Evolutionary conservation across 2,888 invertebrate species (phyloP), one percentile per base, ranked within the genome.

Genomic region (Nasonia oneida): DNA sequence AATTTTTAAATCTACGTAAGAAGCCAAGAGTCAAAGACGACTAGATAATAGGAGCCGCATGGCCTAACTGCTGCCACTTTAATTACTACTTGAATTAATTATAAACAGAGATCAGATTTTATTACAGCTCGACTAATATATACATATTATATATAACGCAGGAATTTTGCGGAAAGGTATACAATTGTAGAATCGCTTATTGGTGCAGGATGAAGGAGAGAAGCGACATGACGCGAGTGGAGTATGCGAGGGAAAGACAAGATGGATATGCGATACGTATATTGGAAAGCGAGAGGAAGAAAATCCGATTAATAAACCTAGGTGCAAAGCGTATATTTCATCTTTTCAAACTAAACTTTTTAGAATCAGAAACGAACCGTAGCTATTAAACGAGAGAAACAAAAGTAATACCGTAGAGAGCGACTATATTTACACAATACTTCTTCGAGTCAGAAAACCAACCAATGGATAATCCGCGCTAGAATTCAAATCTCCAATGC

Each of bases 41-140:
- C 90, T 93, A 92, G 92, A 90, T 90, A 88, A 92, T 93, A 93
- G 93, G 90, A 91, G 93, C 93, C 92, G 93, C 92, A 93, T 93
- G 93, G 93, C 93, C 93, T 93, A 93, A 93, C 90, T 92, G 93
- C 93, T 93, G 92, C 93, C 93, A 93, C 92, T 93, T 85, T 85
- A 75, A 83, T 85, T 81, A 92, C 90, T 91, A 92, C 91, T 90
- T 91, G 90, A 89, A 88, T 90, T 91, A 91, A 92, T 91, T 91
- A 91, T 90, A 92, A 88, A 83, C 50, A 77, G 75, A 73, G 87
- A 87, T 85, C 80, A 80, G 82, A 91, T 90, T 92, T 93, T 92
- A 92, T 92, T 92, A 92, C 90, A 92, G 91, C 90, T 91, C 91
- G 91, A 92, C 90, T 91, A 29, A 29, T 90, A 88, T 73, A 81